phyloP scores from a whole-genome alignment of 2,113 vertebrate genomes.

The Brienomyrus brachyistius region DNA sequence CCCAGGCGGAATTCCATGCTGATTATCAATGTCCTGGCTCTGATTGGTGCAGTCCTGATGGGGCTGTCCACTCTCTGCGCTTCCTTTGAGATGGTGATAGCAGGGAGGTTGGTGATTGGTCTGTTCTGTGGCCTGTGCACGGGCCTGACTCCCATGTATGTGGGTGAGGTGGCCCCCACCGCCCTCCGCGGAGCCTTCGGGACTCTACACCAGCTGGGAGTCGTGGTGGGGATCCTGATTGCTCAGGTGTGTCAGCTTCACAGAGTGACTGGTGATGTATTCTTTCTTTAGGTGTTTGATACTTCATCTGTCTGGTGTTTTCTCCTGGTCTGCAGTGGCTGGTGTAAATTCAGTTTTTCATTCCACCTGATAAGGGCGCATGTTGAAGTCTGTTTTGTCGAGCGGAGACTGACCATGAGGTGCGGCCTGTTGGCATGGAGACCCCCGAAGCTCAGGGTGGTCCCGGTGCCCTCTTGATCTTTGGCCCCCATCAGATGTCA shows the following conservation, averaged over 20 bases:
- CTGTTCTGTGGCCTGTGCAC: constrained; percentile 87
- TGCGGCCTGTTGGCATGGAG: not conserved
- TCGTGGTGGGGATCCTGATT: constrained; percentile 87
- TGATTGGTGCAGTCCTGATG: constrained; percentile 77
- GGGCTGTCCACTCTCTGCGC: constrained; percentile 69
- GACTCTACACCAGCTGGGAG: constrained; percentile 88
- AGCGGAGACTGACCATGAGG: not conserved
- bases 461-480: not conserved
- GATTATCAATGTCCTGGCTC: constrained; percentile 72
- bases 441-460: not conserved
- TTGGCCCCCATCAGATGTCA: not conserved
- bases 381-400: not conserved
- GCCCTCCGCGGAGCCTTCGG: constrained; percentile 82
- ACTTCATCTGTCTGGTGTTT: not conserved
- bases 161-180: constrained; percentile 87
- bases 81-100: constrained; percentile 84
- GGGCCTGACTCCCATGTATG: constrained; percentile 91
- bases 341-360: not conserved
- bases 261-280: not conserved
- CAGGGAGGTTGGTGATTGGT: constrained; percentile 81
- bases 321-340: not conserved
- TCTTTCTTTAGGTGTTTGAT: not conserved
- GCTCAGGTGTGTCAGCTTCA: constrained; percentile 73
- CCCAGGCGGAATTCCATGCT: constrained; percentile 88
- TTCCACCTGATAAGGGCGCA: not conserved